Base-by-base conservation (phyloP, 2,797 vertebrate genomes). In the Anomalospiza imberbis region DNA sequence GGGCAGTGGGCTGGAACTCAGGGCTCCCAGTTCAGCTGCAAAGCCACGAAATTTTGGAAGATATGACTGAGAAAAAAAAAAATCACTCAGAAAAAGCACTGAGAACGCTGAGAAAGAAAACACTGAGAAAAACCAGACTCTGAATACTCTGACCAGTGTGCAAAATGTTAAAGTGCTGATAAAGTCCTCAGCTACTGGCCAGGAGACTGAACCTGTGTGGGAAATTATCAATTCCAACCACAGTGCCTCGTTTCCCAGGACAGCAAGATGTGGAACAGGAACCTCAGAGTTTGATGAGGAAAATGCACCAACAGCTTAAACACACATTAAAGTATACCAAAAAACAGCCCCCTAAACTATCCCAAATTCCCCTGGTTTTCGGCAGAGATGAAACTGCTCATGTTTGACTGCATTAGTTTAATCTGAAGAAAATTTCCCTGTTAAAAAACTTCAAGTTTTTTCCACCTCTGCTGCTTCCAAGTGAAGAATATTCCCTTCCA, bases 111-210 rank as follows among this genome's bases (percentile, higher is more conserved):
- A 47, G 21, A 55, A 76, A 83, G 13, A 72, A 82, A 81, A 51
- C 26, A 65, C 10, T 2, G 0, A 40, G 17, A 58, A 75, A 84
- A 76, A 51, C 7, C 57, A 18, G n/a, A 53, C 26, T 44, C 32
- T 29, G 54, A 0, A 2, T 17, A 6, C 8, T 40, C 34, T 2
- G 2, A 60, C 4, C 55, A 57, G 24, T 2, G 25, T 44, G 31
- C 12, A 38, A 58, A 72, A 63, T 8, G 40, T 20, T 40, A 22
- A 45, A 78, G 29, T 57, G 36, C 17, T 62, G n/a, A 38, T 26
- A 25, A 66, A 71, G 36, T 9, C 32, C 5, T 50, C 18, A 53
- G 2, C 17, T 67, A 7, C 19, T 5, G 18, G 47, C 34, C 73
- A 51, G 53, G 78, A 87, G 34, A 72, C 10, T 63, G 75, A 76